Percentiles rank a stretch among this genome's conserved stretches.
Conservation (phyloP, 2,113 vertebrate species). For the Elanoides forficatus region DNA sequence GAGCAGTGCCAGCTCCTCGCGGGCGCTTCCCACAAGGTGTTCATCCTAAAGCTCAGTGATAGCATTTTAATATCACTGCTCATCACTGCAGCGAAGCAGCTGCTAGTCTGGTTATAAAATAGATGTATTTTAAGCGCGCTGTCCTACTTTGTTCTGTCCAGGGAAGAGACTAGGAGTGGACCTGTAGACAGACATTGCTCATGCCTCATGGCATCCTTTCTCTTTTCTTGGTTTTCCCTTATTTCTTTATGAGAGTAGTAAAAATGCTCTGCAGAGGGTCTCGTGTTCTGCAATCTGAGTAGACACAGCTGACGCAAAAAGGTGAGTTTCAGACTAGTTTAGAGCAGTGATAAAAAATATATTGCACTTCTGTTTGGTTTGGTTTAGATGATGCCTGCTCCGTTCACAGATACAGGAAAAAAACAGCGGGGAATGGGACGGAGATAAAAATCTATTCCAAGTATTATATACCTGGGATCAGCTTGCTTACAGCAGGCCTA, state of each 20-base stretch:
- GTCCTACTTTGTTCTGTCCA: neutral
- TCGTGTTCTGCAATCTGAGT: neutral
- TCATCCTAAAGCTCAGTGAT: neutral
- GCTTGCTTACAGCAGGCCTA: neutral
- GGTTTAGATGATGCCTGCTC: neutral
- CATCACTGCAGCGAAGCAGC: neutral
- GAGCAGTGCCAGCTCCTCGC: accelerated
- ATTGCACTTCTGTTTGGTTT: neutral
- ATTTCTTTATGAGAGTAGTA: neutral
- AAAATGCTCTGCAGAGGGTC: neutral
- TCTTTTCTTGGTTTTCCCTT: neutral
- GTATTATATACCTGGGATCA: neutral
- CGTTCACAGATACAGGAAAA: neutral
- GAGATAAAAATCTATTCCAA: neutral
- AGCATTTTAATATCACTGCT: neutral
- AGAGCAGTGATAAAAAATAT: neutral
- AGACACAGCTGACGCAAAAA: neutral
- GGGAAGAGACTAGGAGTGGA: neutral
- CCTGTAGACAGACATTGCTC: neutral
- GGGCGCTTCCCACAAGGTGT: neutral
- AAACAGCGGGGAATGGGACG: accelerated
- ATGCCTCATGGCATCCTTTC: accelerated
- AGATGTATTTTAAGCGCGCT: neutral
- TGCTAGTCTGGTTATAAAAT: neutral
- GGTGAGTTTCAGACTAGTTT: neutral